Conservation (phyloP, 1,140 invertebrate genomes). For the Procambarus clarkii region DNA sequence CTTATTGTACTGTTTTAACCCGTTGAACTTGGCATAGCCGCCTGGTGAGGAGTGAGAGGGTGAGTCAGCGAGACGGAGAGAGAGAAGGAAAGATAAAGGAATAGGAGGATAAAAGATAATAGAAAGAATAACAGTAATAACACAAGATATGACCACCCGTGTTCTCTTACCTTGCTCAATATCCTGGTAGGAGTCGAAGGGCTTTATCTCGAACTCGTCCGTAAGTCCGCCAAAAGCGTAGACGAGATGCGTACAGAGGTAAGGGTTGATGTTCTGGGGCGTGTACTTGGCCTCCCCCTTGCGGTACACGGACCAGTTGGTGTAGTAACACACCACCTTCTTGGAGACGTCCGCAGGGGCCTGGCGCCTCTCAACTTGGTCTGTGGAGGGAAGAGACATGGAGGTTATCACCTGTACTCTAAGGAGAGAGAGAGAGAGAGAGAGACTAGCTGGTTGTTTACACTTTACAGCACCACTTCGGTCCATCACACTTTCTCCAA, state of each 20-base stretch:
- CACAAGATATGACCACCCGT: too few relatives aligned
- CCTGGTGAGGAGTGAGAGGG: constrained; percentile 78
- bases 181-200: constrained; percentile 96
- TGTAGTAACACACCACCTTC: constrained; percentile 92
- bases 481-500: too few relatives aligned
- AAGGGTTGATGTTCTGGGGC: constrained; percentile 96
- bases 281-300: constrained; percentile 92
- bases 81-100: background rate
- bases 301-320: constrained; percentile 94
- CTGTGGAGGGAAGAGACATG: constrained; percentile 1
- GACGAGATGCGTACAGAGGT: constrained; percentile 95
- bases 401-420: background rate
- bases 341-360: constrained; percentile 76
- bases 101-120: background rate
- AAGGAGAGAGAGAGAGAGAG: constrained; percentile 16
- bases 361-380: constrained; percentile 69
- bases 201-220: constrained; percentile 91
- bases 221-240: constrained; percentile 96
- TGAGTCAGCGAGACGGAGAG: constrained; percentile 5
- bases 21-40: constrained; percentile 95
- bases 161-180: constrained; percentile 88
- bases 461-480: too few relatives aligned
- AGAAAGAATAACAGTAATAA: background rate
- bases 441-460: too few relatives aligned
- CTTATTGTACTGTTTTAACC: constrained; percentile 94